Evolutionary conservation across 1,140 invertebrate genomes (phyloP).

Genomic region (Pararge aegeria): DNA sequence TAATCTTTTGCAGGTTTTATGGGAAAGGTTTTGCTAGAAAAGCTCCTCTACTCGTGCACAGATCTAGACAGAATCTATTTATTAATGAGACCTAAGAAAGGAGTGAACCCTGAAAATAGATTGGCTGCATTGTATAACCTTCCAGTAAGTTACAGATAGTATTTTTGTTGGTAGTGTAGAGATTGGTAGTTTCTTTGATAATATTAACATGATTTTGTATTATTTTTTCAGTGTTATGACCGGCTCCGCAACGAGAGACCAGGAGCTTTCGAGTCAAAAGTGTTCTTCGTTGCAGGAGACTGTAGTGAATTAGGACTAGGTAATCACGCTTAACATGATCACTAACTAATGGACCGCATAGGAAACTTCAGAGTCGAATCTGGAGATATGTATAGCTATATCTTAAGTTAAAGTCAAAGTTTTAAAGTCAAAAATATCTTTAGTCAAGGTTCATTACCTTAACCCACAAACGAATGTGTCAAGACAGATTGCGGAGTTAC

Average conservation of each 20-base stretch:
- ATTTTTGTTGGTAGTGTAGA: neutral
- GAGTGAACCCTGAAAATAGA: conserved; percentile 54
- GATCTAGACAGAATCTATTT: conserved; percentile 87
- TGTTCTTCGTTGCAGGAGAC: conserved; percentile 90
- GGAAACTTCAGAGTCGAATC: no score
- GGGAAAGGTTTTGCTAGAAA: conserved; percentile 92
- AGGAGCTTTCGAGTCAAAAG: conserved; percentile 81
- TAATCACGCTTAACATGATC: conserved; percentile 20
- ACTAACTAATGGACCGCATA: no score
- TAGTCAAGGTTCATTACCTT: no score
- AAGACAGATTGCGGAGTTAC: no score
- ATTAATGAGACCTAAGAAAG: conserved; percentile 87
- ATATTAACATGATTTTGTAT: neutral
- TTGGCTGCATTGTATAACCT: conserved; percentile 36
- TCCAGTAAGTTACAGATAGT: conserved; percentile 32
- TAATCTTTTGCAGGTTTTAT: conserved; percentile 86
- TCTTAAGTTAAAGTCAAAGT: no score
- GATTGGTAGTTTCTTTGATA: neutral
- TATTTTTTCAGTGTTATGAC: conserved; percentile 78
- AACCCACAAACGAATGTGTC: no score
- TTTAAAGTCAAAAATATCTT: no score
- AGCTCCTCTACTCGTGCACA: conserved; percentile 89
- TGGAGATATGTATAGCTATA: no score
- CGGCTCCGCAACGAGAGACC: conserved; percentile 79
- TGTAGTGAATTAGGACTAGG: conserved; percentile 83